Base-by-base conservation (phyloP, 2,797 vertebrate genomes). In the Amblyraja radiata region DNA sequence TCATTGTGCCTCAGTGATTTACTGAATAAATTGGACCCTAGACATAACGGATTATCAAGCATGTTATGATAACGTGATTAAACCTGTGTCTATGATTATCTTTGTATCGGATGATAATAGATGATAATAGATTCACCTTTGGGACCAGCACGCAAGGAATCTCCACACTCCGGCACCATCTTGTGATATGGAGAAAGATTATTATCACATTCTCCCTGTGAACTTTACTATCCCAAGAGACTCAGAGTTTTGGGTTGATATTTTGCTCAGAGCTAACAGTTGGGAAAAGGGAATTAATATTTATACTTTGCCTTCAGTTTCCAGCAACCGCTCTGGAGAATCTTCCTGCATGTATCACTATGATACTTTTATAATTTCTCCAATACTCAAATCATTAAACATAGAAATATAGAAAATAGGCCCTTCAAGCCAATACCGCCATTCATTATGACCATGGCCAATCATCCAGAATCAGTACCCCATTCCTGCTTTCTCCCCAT, bases 151-250 rank as follows among this genome's bases (percentile, higher is more conserved):
- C 46, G 0, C 46, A 54, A 54, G 6, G 46, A 54, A 46, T 54
- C 5, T 54, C 46, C 5, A 54, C 46, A 54, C 46, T 54, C 46
- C 46, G 46, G 46, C 46, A 54, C 46, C 46, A 6, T 54, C 46
- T 6, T 54, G 46, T 54, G 46, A 54, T 54, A 6, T 54, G 46
- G 46, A 65, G 58, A 18, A 63, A 16, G 1, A 65, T 88, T 63
- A 68, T 88, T 88, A 68, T 68, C 84, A 88, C 84, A 36, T 88
- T 88, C 9, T n/a, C 61, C 16, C n/a, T 36, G 84, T 36, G n/a
- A 10, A 68, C n/a, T 88, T 63, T n/a, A 63, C 1, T 28, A 65
- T 88, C 14, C 6, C 36, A 63, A 18, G 84, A 36, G 32, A 32
- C 84, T 63, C 68, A 63, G 6, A 18, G 84, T 11, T 65, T 54